Evolutionary conservation across 2,113 vertebrate genomes (phyloP).

Genomic region (Petrocephalus zakoni): DNA sequence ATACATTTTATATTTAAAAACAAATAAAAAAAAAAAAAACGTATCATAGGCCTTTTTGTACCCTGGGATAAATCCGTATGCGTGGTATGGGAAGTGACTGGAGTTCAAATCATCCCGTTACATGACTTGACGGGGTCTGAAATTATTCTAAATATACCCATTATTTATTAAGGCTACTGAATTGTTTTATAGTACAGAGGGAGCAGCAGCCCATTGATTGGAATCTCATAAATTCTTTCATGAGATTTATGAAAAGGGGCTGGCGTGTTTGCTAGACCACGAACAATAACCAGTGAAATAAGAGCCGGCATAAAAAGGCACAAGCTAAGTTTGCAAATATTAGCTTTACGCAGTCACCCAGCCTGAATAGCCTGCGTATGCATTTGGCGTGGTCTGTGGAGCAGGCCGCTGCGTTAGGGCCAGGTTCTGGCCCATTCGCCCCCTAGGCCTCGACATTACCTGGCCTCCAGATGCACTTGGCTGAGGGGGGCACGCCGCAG

Average conservation of each 20-base stretch:
- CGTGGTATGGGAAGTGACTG: background rate
- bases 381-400: background rate
- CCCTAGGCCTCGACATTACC: conserved; percentile 53
- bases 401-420: background rate
- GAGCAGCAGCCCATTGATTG: background rate
- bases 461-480: conserved; percentile 96
- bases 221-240: background rate
- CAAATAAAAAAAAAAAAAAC: background rate
- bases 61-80: background rate
- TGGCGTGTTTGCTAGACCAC: background rate
- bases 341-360: background rate
- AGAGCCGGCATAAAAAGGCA: background rate
- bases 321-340: background rate
- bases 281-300: background rate
- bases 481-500: conserved; percentile 88
- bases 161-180: background rate
- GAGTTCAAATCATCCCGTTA: background rate
- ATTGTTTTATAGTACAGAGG: background rate
- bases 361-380: background rate
- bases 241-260: background rate
- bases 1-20: background rate
- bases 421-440: background rate
- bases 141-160: background rate
- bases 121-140: background rate
- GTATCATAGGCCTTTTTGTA: background rate